Evolutionary conservation across 2,888 invertebrate genomes (phyloP).

Genomic region (Pterostichus niger): DNA sequence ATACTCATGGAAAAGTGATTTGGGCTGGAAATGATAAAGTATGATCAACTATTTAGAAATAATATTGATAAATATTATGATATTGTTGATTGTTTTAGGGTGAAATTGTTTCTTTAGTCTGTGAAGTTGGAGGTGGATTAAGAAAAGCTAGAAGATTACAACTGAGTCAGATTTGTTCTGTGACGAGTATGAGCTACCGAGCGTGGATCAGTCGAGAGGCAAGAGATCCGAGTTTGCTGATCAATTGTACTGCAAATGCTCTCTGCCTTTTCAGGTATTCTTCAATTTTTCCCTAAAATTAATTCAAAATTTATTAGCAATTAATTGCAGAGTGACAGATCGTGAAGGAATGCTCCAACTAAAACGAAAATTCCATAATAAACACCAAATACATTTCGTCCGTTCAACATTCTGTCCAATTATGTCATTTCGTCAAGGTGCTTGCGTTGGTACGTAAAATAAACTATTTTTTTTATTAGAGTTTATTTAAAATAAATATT

Average conservation of each 20-base stretch:
- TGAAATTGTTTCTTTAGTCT: conserved; percentile 74
- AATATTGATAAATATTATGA: no score
- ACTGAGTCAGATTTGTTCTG: conserved; percentile 75
- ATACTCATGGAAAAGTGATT: conserved; percentile 87
- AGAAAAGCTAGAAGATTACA: conserved; percentile 72
- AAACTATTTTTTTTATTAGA: background rate
- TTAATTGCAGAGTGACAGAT: conserved; percentile 80
- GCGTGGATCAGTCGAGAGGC: conserved; percentile 90
- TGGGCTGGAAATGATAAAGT: conserved; percentile 92
- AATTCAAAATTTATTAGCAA: background rate
- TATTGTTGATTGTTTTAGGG: conserved; percentile 71
- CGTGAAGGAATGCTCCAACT: conserved; percentile 84
- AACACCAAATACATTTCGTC: conserved; percentile 81
- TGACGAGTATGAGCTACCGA: conserved; percentile 88
- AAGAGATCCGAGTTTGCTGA: conserved; percentile 84
- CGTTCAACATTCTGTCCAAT: conserved; percentile 91
- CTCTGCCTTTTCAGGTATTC: conserved; percentile 81
- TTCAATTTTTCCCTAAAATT: background rate
- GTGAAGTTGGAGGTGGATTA: conserved; percentile 74
- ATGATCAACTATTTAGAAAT: conserved; percentile 67
- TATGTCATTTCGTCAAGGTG: conserved; percentile 90
- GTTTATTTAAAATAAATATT: conserved; percentile 6
- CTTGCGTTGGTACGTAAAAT: conserved; percentile 82
- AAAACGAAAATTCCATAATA: conserved; percentile 83
- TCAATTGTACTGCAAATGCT: conserved; percentile 88